Evolutionary conservation across 1,140 invertebrate species (phyloP), one percentile per base, ranked within the genome.

Genomic region (Linepithema humile): DNA sequence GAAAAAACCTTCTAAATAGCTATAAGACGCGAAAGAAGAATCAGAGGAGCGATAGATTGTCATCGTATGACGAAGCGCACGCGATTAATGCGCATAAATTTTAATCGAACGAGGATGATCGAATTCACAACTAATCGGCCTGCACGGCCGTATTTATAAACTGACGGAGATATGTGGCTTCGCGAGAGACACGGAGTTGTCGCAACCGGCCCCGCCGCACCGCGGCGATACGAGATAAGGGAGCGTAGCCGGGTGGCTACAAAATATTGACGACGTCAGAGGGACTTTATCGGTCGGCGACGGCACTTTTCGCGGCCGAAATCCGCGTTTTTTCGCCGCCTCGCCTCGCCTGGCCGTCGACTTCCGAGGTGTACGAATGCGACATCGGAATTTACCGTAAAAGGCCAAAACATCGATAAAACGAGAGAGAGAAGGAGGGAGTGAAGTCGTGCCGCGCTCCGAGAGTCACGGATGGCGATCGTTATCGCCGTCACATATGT

Each of bases 401-500:
- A 80, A 80, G 75, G 50, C 48, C 26, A 48, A 78, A 80, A 80
- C 45, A n/a, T 20, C 59, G 53, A 35, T 32, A 60, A 32, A 62
- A 15, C 57, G 40, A 43, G 48, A 40, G 35, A 12, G 40, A 48
- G 15, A 38, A 35, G 20, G 32, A 40, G 50, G 45, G 65, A 23
- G 53, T 48, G 65, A 45, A 20, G 23, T 80, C 75, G 75, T 78
- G 75, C 62, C 75, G 48, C 75, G 48, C 75, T 69, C 38, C 48
- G 48, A 43, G 64, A 80, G 50, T 80, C 75, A 80, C 64, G 75
- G 64, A 70, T 80, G 32, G 64, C 64, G 75, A 80, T 80, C 64
- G 64, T 80, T 80, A 80, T 80, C 75, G 38, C 50, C 75, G 64
- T 80, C 75, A 69, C 75, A 70, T n/a, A n/a, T 70, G 64, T 70